Percentiles rank a stretch among this genome's conserved stretches.
Conservation (phyloP, 2,888 invertebrate species). For the Bruchidius siliquastri region DNA sequence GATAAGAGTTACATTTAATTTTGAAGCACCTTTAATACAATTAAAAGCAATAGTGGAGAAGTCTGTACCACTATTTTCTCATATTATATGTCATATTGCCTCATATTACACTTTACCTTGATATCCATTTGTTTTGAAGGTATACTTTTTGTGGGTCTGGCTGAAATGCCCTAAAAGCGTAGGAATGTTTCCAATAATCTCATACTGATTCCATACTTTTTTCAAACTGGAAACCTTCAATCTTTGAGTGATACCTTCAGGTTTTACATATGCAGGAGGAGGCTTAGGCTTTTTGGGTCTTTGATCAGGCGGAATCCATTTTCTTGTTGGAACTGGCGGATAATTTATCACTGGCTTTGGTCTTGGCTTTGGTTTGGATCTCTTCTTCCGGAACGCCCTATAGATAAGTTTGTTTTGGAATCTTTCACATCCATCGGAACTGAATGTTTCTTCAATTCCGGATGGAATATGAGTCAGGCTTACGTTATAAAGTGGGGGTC, state of each 20-base stretch:
- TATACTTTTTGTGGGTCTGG: conserved; percentile 36
- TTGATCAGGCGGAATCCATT: conserved; percentile 42
- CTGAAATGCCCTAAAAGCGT: conserved; percentile 37
- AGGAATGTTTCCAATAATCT: conserved; percentile 27
- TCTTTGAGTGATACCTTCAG: conserved; percentile 34
- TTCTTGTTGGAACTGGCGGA: conserved; percentile 39
- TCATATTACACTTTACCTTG: conserved; percentile 32
- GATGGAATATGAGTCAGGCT: too few species aligned
- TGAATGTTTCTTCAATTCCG: too few species aligned
- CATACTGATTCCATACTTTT: conserved; percentile 41
- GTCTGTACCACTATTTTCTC: too few species aligned
- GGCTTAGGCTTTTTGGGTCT: conserved; percentile 26
- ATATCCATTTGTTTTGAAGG: conserved; percentile 34
- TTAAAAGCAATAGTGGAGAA: too few species aligned
- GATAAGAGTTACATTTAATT: background rate
- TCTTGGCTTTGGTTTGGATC: conserved; percentile 18
- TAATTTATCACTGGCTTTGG: conserved; percentile 34
- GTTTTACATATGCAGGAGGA: conserved; percentile 32
- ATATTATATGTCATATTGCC: background rate
- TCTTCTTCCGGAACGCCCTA: conserved; percentile 6
- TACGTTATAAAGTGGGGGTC: too few species aligned
- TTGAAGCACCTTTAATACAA: too few species aligned
- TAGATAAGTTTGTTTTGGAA: background rate
- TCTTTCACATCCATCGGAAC: too few species aligned
- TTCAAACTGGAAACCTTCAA: conserved; percentile 34